phyloP scores from a whole-genome alignment of 2,888 invertebrate species.

The Cephalotes varians region DNA sequence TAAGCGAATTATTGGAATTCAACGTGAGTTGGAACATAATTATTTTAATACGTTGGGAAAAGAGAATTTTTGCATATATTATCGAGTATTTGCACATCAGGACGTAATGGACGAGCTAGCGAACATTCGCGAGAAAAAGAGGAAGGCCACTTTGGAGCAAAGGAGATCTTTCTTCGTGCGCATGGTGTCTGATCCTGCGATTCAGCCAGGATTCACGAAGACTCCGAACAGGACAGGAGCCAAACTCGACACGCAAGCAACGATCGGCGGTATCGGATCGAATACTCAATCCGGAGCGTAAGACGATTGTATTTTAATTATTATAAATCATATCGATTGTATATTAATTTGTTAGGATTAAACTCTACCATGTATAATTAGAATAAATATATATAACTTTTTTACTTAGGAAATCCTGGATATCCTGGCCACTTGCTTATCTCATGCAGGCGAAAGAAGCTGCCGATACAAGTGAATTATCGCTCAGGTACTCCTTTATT shows the following conservation, averaged over 20 bases:
- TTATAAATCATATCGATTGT: neutral
- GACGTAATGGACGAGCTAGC: slow-evolving; percentile 91
- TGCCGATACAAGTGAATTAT: slow-evolving; percentile 90
- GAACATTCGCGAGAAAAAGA: slow-evolving; percentile 91
- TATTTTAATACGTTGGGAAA: neutral
- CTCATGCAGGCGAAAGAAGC: slow-evolving; percentile 93
- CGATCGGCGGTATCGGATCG: slow-evolving; percentile 81
- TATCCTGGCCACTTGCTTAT: slow-evolving; percentile 96
- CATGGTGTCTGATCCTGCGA: slow-evolving; percentile 99
- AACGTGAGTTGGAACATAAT: slow-evolving; percentile 74
- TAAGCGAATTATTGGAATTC: slow-evolving; percentile 92
- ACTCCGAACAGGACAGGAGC: slow-evolving; percentile 83
- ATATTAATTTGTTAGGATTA: neutral
- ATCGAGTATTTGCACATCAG: slow-evolving; percentile 75
- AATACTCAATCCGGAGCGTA: slow-evolving; percentile 75
- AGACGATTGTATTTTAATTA: slow-evolving; percentile 39
- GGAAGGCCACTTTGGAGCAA: slow-evolving; percentile 93
- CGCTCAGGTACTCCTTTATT: slow-evolving; percentile 89
- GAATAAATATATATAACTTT: neutral
- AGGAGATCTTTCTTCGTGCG: slow-evolving; percentile 98
- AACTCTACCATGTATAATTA: neutral
- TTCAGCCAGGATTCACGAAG: slow-evolving; percentile 86
- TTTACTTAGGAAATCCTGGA: slow-evolving; percentile 92
- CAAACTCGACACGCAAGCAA: slow-evolving; percentile 82
- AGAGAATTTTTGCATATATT: neutral